These are phyloP conservation scores for Bubo bubo DNA, from an alignment of 2,113 vertebrate genomes.

Conservation along the genomic window DNA sequence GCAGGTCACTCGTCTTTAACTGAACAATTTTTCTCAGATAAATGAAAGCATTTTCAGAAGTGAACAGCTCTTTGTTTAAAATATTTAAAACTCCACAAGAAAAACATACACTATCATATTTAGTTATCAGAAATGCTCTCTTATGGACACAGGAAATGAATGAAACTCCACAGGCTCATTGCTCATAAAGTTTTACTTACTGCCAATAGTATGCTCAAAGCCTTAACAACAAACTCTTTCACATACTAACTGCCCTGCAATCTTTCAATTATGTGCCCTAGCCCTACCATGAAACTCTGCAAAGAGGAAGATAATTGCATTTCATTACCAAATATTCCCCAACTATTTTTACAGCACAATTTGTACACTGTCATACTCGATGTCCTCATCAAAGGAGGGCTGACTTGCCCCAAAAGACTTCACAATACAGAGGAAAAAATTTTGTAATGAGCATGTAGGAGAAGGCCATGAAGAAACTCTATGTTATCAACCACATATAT, in stretches of 20 bases:
- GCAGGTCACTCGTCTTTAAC: not conserved
- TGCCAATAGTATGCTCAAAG: not conserved
- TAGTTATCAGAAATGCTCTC: not conserved
- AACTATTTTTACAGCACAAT: not conserved
- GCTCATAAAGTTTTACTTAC: not conserved
- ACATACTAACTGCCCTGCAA: not conserved
- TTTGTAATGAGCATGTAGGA: not conserved
- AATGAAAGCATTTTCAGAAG: not conserved
- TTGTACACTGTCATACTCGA: not conserved
- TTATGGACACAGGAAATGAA: not conserved
- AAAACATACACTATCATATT: not conserved
- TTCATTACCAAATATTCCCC: not conserved
- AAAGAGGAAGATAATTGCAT: not conserved
- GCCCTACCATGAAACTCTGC: not conserved
- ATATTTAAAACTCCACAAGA: not conserved
- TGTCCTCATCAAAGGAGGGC: not conserved
- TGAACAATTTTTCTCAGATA: not conserved
- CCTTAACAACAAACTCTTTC: not conserved
- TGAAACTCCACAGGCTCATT: not conserved
- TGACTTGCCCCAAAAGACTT: not conserved
- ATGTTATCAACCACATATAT: not conserved
- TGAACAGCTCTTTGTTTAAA: not conserved
- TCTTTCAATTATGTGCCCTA: not conserved
- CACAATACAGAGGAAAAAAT: not conserved
- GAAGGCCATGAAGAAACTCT: not conserved